phyloP scores from a whole-genome alignment of 2,888 invertebrate species.

The Oscheius sp. region DNA sequence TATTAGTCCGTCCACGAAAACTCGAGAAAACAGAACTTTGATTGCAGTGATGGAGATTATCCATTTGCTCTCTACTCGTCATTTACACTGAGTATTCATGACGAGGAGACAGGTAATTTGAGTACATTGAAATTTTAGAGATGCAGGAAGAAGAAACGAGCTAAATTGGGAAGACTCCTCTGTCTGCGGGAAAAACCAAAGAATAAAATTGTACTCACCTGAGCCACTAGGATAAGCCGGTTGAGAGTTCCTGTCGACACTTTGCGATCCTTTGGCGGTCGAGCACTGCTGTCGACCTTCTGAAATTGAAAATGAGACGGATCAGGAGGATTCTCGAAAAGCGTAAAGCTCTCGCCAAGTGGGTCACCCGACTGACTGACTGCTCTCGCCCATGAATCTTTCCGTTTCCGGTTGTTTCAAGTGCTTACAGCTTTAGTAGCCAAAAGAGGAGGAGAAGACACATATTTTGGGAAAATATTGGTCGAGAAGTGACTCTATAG shows the following conservation, averaged over 20 bases:
- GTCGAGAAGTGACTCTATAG: too few relatives aligned
- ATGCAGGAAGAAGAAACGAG: not conserved
- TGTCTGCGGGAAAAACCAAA: not conserved
- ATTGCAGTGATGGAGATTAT: too few relatives aligned
- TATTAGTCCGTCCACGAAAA: not conserved
- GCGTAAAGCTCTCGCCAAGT: too few relatives aligned
- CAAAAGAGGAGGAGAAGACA: not conserved
- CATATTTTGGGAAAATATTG: too few relatives aligned
- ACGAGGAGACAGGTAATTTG: not conserved
- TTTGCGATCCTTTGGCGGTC: slow-evolving; percentile 52
- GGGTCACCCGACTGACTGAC: too few relatives aligned
- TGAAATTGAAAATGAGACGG: not conserved
- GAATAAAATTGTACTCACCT: slow-evolving; percentile 37
- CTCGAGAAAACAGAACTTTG: too few relatives aligned
- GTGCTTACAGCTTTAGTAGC: slow-evolving; percentile 2
- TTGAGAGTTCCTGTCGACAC: slow-evolving; percentile 71
- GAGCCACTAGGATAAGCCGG: slow-evolving; percentile 69
- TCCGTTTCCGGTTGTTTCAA: slow-evolving; percentile 26
- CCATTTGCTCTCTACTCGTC: not conserved
- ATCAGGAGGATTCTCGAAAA: too few relatives aligned
- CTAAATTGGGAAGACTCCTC: not conserved
- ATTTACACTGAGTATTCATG: not conserved
- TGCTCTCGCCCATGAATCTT: slow-evolving; percentile 26
- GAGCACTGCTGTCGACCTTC: not conserved
- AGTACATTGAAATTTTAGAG: not conserved